Conservation (phyloP, 1,140 invertebrate species). For the Pseudomyrmex pallidus region DNA sequence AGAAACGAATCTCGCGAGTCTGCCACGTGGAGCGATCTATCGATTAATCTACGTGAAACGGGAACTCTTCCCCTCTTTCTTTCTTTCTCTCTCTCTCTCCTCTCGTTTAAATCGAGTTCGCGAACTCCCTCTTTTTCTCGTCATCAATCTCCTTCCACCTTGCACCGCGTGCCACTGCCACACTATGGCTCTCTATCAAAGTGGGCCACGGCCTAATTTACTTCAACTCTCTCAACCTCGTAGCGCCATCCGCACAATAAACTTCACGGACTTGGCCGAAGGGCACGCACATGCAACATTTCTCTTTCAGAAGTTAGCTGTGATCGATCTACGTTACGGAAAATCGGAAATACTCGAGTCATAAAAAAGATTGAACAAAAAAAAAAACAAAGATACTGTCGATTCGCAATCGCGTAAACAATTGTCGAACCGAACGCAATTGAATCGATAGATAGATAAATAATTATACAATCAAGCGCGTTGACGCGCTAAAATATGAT, state of each 20-base stretch:
- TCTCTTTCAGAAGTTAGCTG: not conserved
- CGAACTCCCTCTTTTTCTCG: constrained; percentile 38
- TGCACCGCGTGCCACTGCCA: constrained; percentile 7
- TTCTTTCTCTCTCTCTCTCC: not conserved
- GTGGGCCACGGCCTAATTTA: constrained; percentile 85
- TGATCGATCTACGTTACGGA: not conserved
- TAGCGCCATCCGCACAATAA: constrained; percentile 64
- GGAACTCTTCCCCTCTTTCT: constrained; percentile 24
- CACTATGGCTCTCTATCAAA: constrained; percentile 73
- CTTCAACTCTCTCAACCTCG: constrained; percentile 76
- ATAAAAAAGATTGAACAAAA: not conserved
- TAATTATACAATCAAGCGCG: constrained; percentile 1
- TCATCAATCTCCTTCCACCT: constrained; percentile 61
- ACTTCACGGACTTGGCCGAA: constrained; percentile 66
- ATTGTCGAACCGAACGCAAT: too few relatives aligned
- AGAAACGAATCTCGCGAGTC: not conserved
- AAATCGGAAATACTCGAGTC: not conserved
- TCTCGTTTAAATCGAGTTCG: constrained; percentile 22
- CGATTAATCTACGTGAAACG: constrained; percentile 57
- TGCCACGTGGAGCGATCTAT: constrained; percentile 1
- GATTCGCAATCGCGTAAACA: not conserved
- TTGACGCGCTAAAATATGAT: not conserved
- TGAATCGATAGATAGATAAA: not conserved
- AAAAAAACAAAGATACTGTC: not conserved
- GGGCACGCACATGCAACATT: constrained; percentile 66